Conservation (phyloP, 1,140 invertebrate genomes). For the Anastrepha obliqua region DNA sequence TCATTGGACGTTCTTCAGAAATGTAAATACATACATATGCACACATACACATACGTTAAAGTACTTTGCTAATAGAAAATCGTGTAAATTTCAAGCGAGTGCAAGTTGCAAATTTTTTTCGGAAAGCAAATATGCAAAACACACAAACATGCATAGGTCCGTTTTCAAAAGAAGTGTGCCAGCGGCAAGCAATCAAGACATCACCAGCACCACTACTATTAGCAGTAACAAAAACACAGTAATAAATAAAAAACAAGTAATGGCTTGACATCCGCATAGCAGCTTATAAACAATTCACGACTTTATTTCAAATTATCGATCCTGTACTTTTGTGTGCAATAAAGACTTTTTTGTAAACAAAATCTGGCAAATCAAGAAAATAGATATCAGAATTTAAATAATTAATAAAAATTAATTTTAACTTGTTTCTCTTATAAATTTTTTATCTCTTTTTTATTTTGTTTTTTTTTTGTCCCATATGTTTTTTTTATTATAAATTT, state of each 20-base stretch:
- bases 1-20: not conserved
- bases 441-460: too few species aligned
- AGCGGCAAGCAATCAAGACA: constrained; percentile 28
- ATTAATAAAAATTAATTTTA: too few species aligned
- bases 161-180: constrained; percentile 19
- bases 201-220: not conserved
- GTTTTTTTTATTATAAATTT: too few species aligned
- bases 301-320: constrained; percentile 7
- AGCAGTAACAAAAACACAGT: not conserved
- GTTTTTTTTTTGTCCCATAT: too few species aligned
- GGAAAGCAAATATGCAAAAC: not conserved
- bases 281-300: constrained; percentile 17
- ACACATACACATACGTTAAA: not conserved
- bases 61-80: not conserved
- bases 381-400: too few species aligned
- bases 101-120: not conserved
- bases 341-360: too few species aligned
- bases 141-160: not conserved
- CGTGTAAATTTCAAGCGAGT: constrained; percentile 7
- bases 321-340: too few species aligned
- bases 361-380: too few species aligned
- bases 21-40: not conserved
- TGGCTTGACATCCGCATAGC: constrained; percentile 17
- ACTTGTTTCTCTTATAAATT: too few species aligned
- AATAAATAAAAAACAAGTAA: not conserved